Evolutionary conservation across 2,797 vertebrate genomes (phyloP).

Genomic region (Molossus molossus): DNA sequence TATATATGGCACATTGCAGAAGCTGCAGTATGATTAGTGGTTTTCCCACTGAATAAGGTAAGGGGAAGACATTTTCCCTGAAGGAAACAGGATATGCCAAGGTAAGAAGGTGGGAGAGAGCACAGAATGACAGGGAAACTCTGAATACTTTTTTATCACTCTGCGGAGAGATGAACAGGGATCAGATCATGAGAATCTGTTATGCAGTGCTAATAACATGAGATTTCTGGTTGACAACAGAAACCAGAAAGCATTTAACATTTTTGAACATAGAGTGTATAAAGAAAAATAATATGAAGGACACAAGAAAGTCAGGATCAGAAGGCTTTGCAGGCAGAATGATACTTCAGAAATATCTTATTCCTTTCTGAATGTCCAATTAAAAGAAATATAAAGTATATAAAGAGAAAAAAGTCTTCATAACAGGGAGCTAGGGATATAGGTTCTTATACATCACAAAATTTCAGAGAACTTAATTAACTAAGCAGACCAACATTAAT

Average conservation of each 20-base stretch:
- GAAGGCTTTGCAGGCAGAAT: not conserved
- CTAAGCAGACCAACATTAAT: not conserved
- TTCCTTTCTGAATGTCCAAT: not conserved
- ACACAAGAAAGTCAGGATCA: not conserved
- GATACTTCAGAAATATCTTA: not conserved
- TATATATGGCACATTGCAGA: not conserved
- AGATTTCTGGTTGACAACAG: not conserved
- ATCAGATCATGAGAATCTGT: not conserved
- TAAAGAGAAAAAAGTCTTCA: not conserved
- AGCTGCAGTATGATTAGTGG: not conserved
- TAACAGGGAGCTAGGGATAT: not conserved
- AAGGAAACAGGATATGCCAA: not conserved
- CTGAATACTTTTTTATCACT: not conserved
- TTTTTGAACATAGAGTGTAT: not conserved
- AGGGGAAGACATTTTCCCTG: not conserved
- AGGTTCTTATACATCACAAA: not conserved
- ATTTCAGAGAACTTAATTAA: slow-evolving; percentile 25
- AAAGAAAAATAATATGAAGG: not conserved
- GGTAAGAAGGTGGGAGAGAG: not conserved
- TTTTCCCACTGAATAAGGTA: not conserved
- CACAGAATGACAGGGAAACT: not conserved
- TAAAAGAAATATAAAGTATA: not conserved
- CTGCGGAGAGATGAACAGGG: not conserved
- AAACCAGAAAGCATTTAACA: not conserved
- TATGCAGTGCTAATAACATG: not conserved